These are phyloP conservation scores for Drosophila nigromelanica DNA, from an alignment of 1,140 invertebrate species.

Conservation along the genomic window DNA sequence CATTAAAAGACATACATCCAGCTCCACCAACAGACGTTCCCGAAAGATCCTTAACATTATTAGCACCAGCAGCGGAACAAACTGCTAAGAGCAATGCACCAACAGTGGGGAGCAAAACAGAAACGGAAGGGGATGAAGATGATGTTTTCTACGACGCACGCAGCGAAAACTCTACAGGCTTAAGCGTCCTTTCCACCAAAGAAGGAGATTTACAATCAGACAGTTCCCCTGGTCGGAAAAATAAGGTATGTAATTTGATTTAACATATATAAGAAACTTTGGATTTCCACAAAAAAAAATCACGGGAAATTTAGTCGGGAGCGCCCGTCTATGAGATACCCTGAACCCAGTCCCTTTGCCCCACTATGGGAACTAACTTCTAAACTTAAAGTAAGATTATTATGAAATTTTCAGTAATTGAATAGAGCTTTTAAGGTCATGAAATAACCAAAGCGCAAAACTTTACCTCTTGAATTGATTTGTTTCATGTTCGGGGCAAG, in stretches of 20 bases:
- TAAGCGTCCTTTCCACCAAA: constrained; percentile 5
- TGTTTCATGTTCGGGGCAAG: no score
- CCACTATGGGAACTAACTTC: no score
- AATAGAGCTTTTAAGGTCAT: no score
- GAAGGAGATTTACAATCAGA: not conserved
- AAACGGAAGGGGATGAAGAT: constrained; percentile 60
- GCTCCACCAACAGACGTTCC: not conserved
- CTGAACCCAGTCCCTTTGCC: not conserved
- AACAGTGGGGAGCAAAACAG: constrained; percentile 20
- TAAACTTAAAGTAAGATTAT: no score
- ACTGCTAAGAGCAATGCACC: constrained; percentile 15
- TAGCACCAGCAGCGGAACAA: constrained; percentile 1
- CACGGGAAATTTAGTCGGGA: no score
- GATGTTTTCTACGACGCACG: constrained; percentile 82
- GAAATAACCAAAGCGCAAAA: no score
- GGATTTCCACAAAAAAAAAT: not conserved
- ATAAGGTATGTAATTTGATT: constrained; percentile 30
- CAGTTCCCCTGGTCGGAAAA: not conserved
- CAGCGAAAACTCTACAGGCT: constrained; percentile 66
- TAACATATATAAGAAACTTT: not conserved
- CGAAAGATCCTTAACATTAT: not conserved
- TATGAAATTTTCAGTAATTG: no score
- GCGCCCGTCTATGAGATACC: not conserved
- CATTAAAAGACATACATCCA: not conserved
- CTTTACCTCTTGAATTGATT: no score